Base-by-base conservation (phyloP, 1,140 invertebrate species). In the Frieseomelitta varia region DNA sequence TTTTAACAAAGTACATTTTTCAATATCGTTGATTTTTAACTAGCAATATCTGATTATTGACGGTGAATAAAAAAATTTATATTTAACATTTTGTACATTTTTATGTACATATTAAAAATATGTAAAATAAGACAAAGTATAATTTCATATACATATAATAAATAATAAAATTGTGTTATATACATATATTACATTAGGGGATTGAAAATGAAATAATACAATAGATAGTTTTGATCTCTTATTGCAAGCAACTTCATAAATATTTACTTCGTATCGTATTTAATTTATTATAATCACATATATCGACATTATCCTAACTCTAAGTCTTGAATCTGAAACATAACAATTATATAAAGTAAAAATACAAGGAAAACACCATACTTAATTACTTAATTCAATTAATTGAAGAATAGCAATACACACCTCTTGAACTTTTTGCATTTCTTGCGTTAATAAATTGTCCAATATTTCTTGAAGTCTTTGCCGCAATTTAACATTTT, bases 401-500 rank as follows among this genome's bases (percentile, higher is more conserved):
- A 14, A 61, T 61, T 17, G 2, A 19, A 84, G 56, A 34, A 55
- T 53, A 19, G 73, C 19, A 75, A 6, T 71, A 53, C 68, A 11
- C 73, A 97, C 95, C 95, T 98, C 97, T 93, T 97, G 96, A 92
- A 98, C 96, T 90, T 98, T 98, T 81, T 97, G 97, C 84, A 97
- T 95, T 86, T 98, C 97, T 91, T 98, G 97, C 76, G 96, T 96
- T 76, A 97, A 95, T 8, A 98, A 94, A 91, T 97, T 97, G 87
- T 98, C 97, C 1, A 98, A 94, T 73, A 97, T 97, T 84, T 97
- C 96, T 92, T 98, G 97, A 92, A 98, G 97, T 63, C 98, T 94
- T 93, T 98, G 97, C 69, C 97, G 96, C 1, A 99, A 92, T 47
- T 97, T 97, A 79, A 97, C 93, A 93, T 99, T 99, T 92, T 98